These are phyloP conservation scores for Drosophila macrospina DNA, from an alignment of 2,888 invertebrate genomes.

Conservation along the genomic window DNA sequence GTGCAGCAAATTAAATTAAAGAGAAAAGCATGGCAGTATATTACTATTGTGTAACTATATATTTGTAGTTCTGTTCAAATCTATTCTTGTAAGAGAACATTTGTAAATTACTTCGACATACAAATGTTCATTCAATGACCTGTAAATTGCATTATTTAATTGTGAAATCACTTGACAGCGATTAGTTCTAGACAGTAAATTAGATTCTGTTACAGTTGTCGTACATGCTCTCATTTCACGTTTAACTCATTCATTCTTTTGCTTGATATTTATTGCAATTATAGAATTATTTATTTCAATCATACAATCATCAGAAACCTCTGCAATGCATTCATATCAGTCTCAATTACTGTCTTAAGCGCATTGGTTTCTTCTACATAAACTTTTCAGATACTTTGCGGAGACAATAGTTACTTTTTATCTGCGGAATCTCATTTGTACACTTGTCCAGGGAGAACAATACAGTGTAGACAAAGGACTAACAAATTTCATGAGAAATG, in stretches of 20 bases:
- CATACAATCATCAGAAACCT: too few relatives aligned
- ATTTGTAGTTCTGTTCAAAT: not conserved
- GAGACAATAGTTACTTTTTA: constrained; percentile 1
- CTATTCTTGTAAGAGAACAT: too few relatives aligned
- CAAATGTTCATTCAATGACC: not conserved
- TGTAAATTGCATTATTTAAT: not conserved
- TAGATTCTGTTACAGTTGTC: too few relatives aligned
- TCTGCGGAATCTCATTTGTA: constrained; percentile 34
- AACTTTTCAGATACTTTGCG: not conserved
- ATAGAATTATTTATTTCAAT: too few relatives aligned
- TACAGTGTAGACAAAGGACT: constrained; percentile 30
- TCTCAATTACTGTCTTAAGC: not conserved
- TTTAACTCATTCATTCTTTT: not conserved
- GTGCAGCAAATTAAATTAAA: constrained; percentile 10
- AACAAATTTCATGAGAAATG: constrained; percentile 66
- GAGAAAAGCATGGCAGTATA: not conserved
- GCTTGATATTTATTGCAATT: not conserved
- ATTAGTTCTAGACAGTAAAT: too few relatives aligned
- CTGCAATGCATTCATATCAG: not conserved
- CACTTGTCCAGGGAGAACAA: constrained; percentile 38
- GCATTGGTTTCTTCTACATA: not conserved
- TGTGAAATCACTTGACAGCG: too few relatives aligned
- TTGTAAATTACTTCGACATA: not conserved
- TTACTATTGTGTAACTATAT: too few relatives aligned
- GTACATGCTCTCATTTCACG: not conserved